phyloP scores from a whole-genome alignment of 2,888 invertebrate species.

The Perdita meconis region DNA sequence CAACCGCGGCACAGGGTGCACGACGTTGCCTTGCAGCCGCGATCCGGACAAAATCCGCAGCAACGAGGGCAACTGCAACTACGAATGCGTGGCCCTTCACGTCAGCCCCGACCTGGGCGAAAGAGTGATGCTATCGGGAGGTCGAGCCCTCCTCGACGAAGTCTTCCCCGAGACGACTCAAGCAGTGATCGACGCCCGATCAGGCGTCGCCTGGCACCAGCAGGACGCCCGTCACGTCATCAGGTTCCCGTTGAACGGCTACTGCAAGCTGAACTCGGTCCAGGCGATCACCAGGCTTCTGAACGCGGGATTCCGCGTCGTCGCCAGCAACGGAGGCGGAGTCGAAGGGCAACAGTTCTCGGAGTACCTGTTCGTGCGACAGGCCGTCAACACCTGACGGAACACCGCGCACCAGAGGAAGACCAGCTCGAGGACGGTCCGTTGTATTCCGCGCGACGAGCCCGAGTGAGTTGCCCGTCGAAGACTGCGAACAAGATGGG shows the following conservation, averaged over 20 bases:
- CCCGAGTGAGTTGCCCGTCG: conserved; percentile 67
- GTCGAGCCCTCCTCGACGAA: conserved; percentile 90
- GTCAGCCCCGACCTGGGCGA: conserved; percentile 93
- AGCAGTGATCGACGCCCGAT: conserved; percentile 91
- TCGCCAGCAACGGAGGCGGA: conserved; percentile 93
- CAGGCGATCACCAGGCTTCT: conserved; percentile 93
- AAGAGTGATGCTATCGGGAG: conserved; percentile 92
- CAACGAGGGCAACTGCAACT: conserved; percentile 80
- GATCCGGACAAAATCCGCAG: conserved; percentile 65
- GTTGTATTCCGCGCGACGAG: conserved; percentile 64
- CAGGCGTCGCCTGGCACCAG: conserved; percentile 92
- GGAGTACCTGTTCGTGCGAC: conserved; percentile 92
- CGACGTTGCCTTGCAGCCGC: conserved; percentile 61
- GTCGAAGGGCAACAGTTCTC: conserved; percentile 96
- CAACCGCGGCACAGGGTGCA: conserved; percentile 65
- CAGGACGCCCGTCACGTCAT: conserved; percentile 93
- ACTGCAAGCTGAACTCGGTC: conserved; percentile 95
- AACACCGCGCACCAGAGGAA: conserved; percentile 65
- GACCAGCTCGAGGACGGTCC: conserved; percentile 58
- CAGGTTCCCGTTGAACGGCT: conserved; percentile 94
- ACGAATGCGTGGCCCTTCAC: conserved; percentile 92
- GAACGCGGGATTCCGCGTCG: conserved; percentile 91
- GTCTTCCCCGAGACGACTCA: conserved; percentile 91
- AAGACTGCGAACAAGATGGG: conserved; percentile 63
- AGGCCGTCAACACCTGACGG: conserved; percentile 82